These are phyloP conservation scores for Therioaphis trifolii DNA, from an alignment of 2,888 invertebrate species.

Conservation along the genomic window DNA sequence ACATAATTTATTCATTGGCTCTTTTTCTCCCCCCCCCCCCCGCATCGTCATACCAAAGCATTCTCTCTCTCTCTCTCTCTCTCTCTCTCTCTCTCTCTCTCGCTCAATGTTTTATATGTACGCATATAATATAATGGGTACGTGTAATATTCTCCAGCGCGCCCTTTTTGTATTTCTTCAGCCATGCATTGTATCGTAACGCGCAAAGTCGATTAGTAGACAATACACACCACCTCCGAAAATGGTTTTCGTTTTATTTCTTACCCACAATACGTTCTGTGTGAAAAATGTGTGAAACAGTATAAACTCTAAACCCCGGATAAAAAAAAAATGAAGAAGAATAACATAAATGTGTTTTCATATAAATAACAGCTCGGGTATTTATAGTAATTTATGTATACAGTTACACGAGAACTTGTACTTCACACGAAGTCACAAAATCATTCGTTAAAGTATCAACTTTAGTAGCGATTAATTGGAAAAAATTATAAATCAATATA, in stretches of 20 bases:
- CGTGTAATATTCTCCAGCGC: slow-evolving; percentile 10
- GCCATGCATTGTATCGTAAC: slow-evolving; percentile 29
- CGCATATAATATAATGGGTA: background rate
- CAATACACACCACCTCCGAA: slow-evolving; percentile 26
- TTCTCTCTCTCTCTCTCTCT: background rate
- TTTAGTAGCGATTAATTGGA: too few relatives aligned
- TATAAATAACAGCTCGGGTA: background rate
- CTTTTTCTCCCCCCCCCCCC: background rate
- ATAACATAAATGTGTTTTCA: background rate
- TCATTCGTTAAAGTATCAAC: too few relatives aligned
- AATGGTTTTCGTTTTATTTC: slow-evolving; percentile 32
- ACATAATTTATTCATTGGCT: slow-evolving; percentile 61
- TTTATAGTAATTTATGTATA: too few relatives aligned
- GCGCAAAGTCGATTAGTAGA: slow-evolving; percentile 54
- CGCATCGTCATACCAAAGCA: background rate
- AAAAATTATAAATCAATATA: too few relatives aligned
- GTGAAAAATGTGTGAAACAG: slow-evolving; percentile 13
- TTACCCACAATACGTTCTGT: slow-evolving; percentile 1
- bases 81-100: too few relatives aligned
- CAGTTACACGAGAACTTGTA: too few relatives aligned
- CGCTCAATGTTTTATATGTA: too few relatives aligned
- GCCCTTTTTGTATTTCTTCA: slow-evolving; percentile 53
- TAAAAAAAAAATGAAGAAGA: background rate
- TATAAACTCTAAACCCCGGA: slow-evolving; percentile 24
- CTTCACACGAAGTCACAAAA: too few relatives aligned